A percentile compares a stretch with the other conserved stretches of the same genome.
phyloP scores from a whole-genome alignment of 2,888 invertebrate genomes.

The Chaitophorus viminalis region DNA sequence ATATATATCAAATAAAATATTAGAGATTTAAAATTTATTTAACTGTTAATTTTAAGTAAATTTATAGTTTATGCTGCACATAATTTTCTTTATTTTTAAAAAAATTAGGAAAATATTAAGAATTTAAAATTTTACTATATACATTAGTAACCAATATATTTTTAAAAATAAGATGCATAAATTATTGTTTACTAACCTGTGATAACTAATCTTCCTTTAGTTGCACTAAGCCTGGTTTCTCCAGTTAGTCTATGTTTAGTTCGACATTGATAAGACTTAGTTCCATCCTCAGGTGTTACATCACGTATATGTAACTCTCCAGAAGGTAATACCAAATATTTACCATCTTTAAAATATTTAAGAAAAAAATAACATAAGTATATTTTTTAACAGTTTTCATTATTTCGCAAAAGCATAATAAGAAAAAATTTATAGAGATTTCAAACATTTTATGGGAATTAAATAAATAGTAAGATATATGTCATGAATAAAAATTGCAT shows the following conservation, averaged over 20 bases:
- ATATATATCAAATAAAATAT: not conserved
- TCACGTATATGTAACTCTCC: slow-evolving; percentile 96
- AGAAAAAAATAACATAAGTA: slow-evolving; percentile 43
- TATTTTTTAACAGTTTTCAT: not conserved
- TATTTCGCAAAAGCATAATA: slow-evolving; percentile 40
- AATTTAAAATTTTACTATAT: not conserved
- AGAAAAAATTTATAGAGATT: slow-evolving; percentile 29
- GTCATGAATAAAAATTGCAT: not conserved
- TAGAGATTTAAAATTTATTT: not conserved
- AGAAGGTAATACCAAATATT: slow-evolving; percentile 92
- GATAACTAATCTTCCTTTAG: slow-evolving; percentile 92
- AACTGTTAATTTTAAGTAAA: not conserved
- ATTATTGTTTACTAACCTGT: slow-evolving; percentile 75
- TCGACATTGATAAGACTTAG: slow-evolving; percentile 92
- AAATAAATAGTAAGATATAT: not conserved
- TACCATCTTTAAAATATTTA: slow-evolving; percentile 77
- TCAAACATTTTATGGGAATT: not conserved
- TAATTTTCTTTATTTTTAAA: not conserved
- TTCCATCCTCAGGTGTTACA: slow-evolving; percentile 93
- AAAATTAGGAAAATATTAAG: not conserved
- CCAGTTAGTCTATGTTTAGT: slow-evolving; percentile 93
- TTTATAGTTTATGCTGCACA: not conserved
- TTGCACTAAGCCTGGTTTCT: slow-evolving; percentile 91
- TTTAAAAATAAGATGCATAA: not conserved
- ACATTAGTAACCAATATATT: slow-evolving; percentile 38